phyloP scores from a whole-genome alignment of 2,113 vertebrate species.

The Halichoeres trimaculatus region DNA sequence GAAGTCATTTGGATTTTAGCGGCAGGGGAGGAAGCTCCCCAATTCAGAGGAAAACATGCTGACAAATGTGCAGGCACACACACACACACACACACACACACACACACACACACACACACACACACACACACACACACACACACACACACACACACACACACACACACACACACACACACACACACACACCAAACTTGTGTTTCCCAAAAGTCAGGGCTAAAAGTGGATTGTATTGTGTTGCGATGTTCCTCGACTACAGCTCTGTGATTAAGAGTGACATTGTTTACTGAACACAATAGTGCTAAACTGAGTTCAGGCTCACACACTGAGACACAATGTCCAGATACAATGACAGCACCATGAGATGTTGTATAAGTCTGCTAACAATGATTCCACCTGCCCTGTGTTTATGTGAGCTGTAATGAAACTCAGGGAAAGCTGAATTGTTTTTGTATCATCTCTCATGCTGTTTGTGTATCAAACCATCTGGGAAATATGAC shows the following conservation, averaged over 20 bases:
- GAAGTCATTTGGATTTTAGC: constrained; percentile 6
- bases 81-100: neutral
- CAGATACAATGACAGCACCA: neutral
- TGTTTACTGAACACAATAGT: constrained; percentile 1
- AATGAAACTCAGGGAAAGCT: neutral
- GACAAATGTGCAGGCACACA: neutral
- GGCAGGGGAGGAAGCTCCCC: neutral
- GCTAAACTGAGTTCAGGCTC: neutral
- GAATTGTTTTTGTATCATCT: constrained; percentile 19
- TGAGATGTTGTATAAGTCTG: neutral
- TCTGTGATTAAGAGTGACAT: constrained; percentile 14
- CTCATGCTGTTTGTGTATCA: neutral
- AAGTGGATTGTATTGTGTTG: constrained; percentile 20
- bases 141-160: neutral
- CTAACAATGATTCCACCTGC: constrained; percentile 31
- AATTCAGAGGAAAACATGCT: neutral
- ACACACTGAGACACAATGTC: constrained; percentile 13
- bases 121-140: neutral
- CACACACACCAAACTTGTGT: neutral
- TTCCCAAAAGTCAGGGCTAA: constrained; percentile 5
- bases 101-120: neutral
- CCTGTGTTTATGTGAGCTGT: neutral
- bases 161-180: neutral
- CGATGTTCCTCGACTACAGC: neutral
- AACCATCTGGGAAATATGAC: neutral